Base-by-base conservation (phyloP, 2,113 vertebrate genomes). In the Talpa occidentalis region DNA sequence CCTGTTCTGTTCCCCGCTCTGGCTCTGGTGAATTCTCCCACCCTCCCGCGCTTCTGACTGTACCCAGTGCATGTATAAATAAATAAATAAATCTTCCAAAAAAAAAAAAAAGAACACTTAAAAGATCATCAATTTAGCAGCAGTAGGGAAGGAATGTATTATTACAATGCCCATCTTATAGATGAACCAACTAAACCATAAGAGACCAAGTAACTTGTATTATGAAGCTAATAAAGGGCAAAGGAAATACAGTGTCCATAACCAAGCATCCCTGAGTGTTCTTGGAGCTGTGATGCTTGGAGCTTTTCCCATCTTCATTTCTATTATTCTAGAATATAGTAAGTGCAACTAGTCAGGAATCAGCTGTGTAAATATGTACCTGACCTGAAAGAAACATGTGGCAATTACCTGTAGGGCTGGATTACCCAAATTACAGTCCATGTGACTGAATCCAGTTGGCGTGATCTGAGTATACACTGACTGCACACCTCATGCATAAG, bases 121-220 rank as follows among this genome's bases (percentile, higher is more conserved):
- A 94, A 52, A 91, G 79, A 83, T 56, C 70, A 89, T 64, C 40
- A 82, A 32, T 64, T 16, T 52, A 77, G 26, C 78, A 67, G 28
- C 17, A 89, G 21, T 77, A 93, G 32, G 32, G n/a, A 54, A 35
- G 12, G 64, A 77, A 42, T 60, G 2, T 42, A 74, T 72, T 93
- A 59, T 81, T 69, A 80, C 21, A 95, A 64, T 52, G 30, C 21
- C 19, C 42, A 69, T 77, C 95, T 91, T 91, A 83, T 17, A 88
- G 59, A 44, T 44, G 7, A 94, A 67, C 16, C 21, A 92, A 77
- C 24, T 76, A 66, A 95, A 37, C 60, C 35, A 64, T 79, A 80
- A 80, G 59, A 73, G 9, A 91, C 87, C 72, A 88, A 92, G 60
- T 54, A 95, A 79, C n/a, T 76, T 49, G 37, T 60, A 44, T 56